phyloP scores from a whole-genome alignment of 2,888 invertebrate species.

The Anticlea derivata region DNA sequence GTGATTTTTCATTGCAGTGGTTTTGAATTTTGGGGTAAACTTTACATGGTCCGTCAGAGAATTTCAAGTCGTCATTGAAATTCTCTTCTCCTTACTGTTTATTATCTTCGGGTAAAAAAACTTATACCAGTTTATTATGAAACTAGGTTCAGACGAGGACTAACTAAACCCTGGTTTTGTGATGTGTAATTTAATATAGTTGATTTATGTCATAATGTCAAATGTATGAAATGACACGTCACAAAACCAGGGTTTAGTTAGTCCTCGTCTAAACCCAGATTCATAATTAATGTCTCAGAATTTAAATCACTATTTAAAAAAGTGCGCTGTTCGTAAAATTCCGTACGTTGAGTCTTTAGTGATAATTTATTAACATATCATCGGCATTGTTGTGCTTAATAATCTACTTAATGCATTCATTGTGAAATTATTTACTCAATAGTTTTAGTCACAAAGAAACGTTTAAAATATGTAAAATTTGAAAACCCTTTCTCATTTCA shows the following conservation, averaged over 20 bases:
- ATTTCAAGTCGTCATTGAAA: not conserved
- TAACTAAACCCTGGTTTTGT: too few relatives aligned
- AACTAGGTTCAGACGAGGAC: too few relatives aligned
- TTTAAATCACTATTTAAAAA: not conserved
- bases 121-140: too few relatives aligned
- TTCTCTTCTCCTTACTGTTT: constrained; percentile 1
- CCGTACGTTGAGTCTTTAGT: constrained; percentile 52
- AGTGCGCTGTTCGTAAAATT: constrained; percentile 35
- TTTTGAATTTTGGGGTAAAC: constrained; percentile 4
- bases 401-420: constrained; percentile 60
- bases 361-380: constrained; percentile 75
- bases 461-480: too few relatives aligned
- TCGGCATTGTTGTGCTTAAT: constrained; percentile 77
- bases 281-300: not conserved
- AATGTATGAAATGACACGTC: too few relatives aligned
- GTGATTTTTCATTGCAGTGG: constrained; percentile 4
- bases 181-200: too few relatives aligned
- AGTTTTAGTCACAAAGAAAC: constrained; percentile 11
- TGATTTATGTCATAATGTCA: too few relatives aligned
- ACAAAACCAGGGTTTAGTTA: too few relatives aligned
- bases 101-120: not conserved
- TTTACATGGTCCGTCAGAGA: not conserved
- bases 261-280: too few relatives aligned
- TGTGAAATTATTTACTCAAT: constrained; percentile 33
- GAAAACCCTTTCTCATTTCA: constrained; percentile 4